Evolutionary conservation across 2,797 vertebrate species (phyloP), one percentile per base, ranked within the genome.

Genomic region (Bradypodion pumilum): DNA sequence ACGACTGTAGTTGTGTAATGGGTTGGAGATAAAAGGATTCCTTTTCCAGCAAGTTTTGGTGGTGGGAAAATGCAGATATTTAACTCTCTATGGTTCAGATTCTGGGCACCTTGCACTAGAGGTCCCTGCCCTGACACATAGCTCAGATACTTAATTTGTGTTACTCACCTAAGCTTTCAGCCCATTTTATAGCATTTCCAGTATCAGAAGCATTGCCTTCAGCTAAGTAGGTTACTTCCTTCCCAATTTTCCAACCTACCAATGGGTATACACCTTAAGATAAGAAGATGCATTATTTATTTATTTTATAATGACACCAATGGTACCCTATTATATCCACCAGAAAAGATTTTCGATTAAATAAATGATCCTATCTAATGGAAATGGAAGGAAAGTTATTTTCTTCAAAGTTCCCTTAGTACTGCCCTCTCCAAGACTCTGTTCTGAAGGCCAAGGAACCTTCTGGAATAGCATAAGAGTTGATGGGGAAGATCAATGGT

Each of bases 201-300:
- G 98, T 96, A 75, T 98, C 97, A 0, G 98, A 97, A 59, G 98
- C 95, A 60, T 97, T 98, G 81, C 98, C 97, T 96, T 99, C 99
- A 9, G 97, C 97, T 87, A 99, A 91, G 90, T 96, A 99, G 60
- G 97, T 96, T 89, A 99, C 87, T 90, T 99, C 98, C 56, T 96
- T 87, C 16, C 97, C 98, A 56, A 99, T 98, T 95, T 99, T 99
- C 98, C 99, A 99, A 2, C 98, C 98, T 78, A 99, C 96, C 89
- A 99, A 44, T 21, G 98, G 98, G 92, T 99, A 99, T 80, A 99
- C 96, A 74, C 96, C 98, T 99, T 88, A 68, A 81, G 90, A 85
- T 91, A 86, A 42, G 73, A 89, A 59, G 32, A 91, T 75, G 87
- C 69, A 16, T 70, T 23, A 70, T 74, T 74, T 59, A 25, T 37